These are phyloP conservation scores for Struthio camelus DNA, from an alignment of 2,113 vertebrate species.

Conservation along the genomic window DNA sequence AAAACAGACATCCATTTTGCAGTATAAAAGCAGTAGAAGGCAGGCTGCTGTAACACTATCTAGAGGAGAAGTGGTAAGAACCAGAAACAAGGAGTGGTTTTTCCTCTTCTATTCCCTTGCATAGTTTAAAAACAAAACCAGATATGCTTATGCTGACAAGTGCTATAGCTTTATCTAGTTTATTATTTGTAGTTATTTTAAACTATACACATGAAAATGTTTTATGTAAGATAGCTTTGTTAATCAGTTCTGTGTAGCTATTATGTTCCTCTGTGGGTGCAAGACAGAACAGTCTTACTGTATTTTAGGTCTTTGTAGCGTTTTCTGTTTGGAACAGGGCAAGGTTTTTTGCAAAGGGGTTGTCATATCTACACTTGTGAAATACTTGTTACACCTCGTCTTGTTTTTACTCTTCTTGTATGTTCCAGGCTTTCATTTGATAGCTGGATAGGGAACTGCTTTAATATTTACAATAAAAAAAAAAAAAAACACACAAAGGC, in stretches of 20 bases:
- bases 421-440: background rate
- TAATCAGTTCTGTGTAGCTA: background rate
- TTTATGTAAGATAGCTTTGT: background rate
- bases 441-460: background rate
- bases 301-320: background rate
- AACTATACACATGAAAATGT: background rate
- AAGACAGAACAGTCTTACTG: background rate
- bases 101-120: background rate
- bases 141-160: background rate
- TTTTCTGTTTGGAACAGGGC: background rate
- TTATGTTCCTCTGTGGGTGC: background rate
- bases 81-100: background rate
- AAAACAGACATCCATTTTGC: background rate
- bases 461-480: background rate
- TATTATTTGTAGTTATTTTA: background rate
- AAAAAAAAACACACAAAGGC: rapidly evolving
- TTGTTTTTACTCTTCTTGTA: background rate
- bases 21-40: background rate
- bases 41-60: background rate
- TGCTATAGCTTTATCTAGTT: background rate
- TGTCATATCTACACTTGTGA: background rate
- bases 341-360: background rate
- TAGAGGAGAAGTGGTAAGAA: background rate
- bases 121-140: background rate
- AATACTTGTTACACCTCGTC: background rate